Conservation (phyloP, 2,797 vertebrate genomes). For the Lutjanus campechanus region DNA sequence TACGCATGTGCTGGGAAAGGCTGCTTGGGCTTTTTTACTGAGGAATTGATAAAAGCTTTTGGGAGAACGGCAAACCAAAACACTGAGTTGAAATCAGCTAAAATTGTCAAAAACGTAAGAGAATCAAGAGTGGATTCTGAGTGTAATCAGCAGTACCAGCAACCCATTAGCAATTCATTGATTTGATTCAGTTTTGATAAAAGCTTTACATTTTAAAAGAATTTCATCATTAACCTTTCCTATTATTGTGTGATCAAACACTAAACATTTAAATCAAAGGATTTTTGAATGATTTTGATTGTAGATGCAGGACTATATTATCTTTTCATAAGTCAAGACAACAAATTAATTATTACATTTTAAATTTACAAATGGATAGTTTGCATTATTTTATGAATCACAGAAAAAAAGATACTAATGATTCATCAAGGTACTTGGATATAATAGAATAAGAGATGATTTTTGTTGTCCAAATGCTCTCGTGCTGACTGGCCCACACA, state of each 20-base stretch:
- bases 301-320: background rate
- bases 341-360: background rate
- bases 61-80: background rate
- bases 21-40: background rate
- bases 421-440: background rate
- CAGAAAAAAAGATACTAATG: background rate
- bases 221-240: background rate
- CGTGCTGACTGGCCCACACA: slow-evolving; percentile 32
- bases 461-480: slow-evolving; percentile 32
- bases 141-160: background rate
- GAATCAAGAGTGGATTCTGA: background rate
- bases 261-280: background rate
- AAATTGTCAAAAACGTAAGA: background rate
- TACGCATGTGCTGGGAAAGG: background rate
- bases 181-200: slow-evolving; percentile 1
- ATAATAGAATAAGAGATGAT: slow-evolving; percentile 17
- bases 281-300: background rate
- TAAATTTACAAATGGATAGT: background rate
- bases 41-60: background rate
- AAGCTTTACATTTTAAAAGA: background rate
- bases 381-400: background rate
- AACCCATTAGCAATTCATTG: background rate
- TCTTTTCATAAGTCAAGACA: background rate
- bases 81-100: background rate
- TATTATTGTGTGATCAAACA: background rate